Percentiles rank a stretch among this genome's conserved stretches.
These are phyloP conservation scores for Coryphaenoides rupestris DNA, from an alignment of 2,113 vertebrate genomes.

Conservation along the genomic window DNA sequence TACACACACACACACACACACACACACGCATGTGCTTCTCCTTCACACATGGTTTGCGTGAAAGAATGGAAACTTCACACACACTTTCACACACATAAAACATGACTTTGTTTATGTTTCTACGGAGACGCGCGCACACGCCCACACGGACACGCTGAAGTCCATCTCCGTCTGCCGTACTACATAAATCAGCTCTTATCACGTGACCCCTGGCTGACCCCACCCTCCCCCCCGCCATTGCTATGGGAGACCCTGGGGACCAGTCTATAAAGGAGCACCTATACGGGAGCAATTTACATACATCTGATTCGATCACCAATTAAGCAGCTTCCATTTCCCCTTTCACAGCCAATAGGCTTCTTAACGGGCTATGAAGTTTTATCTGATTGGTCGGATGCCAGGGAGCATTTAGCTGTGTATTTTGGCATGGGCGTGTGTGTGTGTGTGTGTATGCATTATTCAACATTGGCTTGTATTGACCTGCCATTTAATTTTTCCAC, in stretches of 20 bases:
- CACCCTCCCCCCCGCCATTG: conserved; percentile 5
- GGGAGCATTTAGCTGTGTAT: not conserved
- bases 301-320: not conserved
- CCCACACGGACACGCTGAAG: not conserved
- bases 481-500: not conserved
- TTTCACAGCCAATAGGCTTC: not conserved
- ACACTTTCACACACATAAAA: conserved; percentile 4
- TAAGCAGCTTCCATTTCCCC: not conserved
- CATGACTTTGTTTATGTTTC: conserved; percentile 7
- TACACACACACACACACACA: not conserved
- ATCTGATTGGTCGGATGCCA: not conserved
- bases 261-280: not conserved
- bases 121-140: not conserved
- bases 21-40: not conserved
- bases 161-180: not conserved
- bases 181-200: conserved; percentile 32
- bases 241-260: conserved; percentile 5
- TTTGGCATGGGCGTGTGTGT: too few species aligned
- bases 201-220: conserved; percentile 33
- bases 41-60: not conserved
- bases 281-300: not conserved
- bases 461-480: not conserved
- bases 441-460: too few species aligned
- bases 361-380: not conserved
- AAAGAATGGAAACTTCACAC: not conserved